phyloP scores from a whole-genome alignment of 2,113 vertebrate species.

The Chelonoidis abingdonii region DNA sequence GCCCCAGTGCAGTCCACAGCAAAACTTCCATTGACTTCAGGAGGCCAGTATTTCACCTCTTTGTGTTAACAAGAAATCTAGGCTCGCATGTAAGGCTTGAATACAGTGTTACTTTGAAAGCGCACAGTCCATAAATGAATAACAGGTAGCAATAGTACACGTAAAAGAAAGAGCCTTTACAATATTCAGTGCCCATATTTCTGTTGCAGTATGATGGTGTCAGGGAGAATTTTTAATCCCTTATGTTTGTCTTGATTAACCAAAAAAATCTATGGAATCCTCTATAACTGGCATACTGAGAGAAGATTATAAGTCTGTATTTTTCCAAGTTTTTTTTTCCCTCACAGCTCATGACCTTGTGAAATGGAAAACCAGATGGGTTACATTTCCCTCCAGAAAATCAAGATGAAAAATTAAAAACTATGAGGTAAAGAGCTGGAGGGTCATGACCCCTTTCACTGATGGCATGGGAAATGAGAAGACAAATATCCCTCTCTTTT shows the following conservation, averaged over 20 bases:
- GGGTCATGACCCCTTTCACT: slow-evolving; percentile 47
- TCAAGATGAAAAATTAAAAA: slow-evolving; percentile 39
- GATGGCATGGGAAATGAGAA: slow-evolving; percentile 31
- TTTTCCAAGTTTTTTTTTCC: slow-evolving; percentile 16
- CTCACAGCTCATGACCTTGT: slow-evolving; percentile 33
- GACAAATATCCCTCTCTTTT: neutral
- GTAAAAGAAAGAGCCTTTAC: neutral
- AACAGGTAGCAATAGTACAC: neutral
- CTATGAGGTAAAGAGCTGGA: slow-evolving; percentile 34
- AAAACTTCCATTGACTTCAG: neutral
- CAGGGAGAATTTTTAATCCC: neutral
- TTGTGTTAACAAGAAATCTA: neutral
- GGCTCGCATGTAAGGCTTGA: neutral
- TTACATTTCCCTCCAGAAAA: slow-evolving; percentile 36
- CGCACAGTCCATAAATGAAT: neutral
- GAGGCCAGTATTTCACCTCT: neutral
- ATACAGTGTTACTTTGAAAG: neutral
- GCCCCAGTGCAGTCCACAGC: neutral
- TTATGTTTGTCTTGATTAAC: slow-evolving; percentile 3
- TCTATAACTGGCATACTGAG: neutral
- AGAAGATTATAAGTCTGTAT: neutral
- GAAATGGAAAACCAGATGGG: slow-evolving; percentile 56
- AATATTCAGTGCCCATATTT: neutral
- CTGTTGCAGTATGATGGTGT: neutral
- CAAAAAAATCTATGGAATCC: neutral